phyloP scores from a whole-genome alignment of 2,797 vertebrate species.

The Pseudochaenichthys georgianus region DNA sequence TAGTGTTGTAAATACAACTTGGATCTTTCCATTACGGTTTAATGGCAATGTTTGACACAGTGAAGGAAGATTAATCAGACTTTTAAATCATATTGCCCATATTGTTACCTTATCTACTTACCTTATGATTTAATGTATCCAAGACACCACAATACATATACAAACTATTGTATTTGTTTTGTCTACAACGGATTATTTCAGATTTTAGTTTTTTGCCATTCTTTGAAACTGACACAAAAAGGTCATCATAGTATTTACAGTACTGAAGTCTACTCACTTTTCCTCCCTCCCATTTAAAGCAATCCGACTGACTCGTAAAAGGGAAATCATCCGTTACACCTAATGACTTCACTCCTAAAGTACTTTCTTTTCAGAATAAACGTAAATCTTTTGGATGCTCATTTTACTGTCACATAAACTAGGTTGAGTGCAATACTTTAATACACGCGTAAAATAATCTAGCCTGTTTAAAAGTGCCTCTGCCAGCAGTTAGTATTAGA shows the following conservation, averaged over 20 bases:
- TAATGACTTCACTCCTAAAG: not conserved
- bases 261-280: not conserved
- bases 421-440: not conserved
- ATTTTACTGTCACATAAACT: not conserved
- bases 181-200: not conserved
- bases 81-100: not conserved
- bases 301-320: not conserved
- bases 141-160: not conserved
- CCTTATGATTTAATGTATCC: not conserved
- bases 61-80: not conserved
- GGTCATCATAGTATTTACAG: not conserved
- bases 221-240: not conserved
- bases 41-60: not conserved
- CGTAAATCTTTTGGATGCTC: not conserved
- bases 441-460: conserved; percentile 10
- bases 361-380: not conserved
- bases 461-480: not conserved
- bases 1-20: conserved; percentile 5
- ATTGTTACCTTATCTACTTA: not conserved
- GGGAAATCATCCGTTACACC: not conserved
- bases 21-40: not conserved
- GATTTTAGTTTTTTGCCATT: not conserved
- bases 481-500: not conserved
- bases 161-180: not conserved
- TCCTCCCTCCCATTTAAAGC: not conserved